phyloP scores from a whole-genome alignment of 2,888 invertebrate species.

The Byasa hedistus region DNA sequence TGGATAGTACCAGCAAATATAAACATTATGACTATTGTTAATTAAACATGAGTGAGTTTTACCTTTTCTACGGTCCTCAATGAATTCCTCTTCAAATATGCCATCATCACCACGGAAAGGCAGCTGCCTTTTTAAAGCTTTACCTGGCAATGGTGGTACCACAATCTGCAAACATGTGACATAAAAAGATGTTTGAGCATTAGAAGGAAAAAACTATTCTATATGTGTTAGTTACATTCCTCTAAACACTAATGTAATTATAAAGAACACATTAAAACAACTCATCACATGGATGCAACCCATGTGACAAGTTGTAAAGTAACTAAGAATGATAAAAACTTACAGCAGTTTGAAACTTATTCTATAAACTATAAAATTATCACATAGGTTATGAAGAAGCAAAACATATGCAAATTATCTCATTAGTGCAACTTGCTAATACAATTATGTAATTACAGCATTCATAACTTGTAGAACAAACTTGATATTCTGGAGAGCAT shows the following conservation, averaged over 20 bases:
- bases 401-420: conserved; percentile 5
- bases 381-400: background rate
- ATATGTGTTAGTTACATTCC: too few species aligned
- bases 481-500: background rate
- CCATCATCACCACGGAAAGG: conserved; percentile 99
- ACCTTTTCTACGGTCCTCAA: conserved; percentile 98
- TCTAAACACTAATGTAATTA: too few species aligned
- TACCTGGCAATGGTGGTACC: conserved; percentile 98
- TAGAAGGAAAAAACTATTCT: too few species aligned
- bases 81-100: conserved; percentile 99
- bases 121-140: conserved; percentile 98
- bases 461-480: conserved; percentile 7
- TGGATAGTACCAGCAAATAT: too few species aligned
- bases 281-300: too few species aligned
- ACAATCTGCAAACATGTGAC: conserved; percentile 86
- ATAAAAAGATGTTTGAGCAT: too few species aligned
- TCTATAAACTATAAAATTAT: background rate
- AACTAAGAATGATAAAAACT: background rate
- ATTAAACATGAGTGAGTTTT: too few species aligned
- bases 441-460: conserved; percentile 17
- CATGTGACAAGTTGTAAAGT: too few species aligned
- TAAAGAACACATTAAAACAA: too few species aligned
- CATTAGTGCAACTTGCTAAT: conserved; percentile 16
- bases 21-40: too few species aligned
- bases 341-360: background rate